A percentile compares a stretch with the other conserved stretches of the same genome.
Conservation (phyloP, 1,140 invertebrate species). For the Teleopsis dalmanni region DNA sequence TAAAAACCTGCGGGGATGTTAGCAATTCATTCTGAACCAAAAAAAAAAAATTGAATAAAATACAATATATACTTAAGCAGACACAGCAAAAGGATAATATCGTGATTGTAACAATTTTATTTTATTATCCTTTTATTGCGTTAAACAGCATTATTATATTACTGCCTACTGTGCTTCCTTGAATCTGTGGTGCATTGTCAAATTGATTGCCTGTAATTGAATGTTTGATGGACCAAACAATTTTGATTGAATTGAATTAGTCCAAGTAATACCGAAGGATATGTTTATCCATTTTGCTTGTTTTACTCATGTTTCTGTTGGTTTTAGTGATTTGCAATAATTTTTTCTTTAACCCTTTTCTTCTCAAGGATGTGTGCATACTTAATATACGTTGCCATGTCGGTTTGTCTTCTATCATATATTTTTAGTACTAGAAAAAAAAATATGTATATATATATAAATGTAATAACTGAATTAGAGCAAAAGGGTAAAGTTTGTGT, state of each 20-base stretch:
- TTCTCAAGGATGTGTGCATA: no score
- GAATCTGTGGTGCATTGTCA: background rate
- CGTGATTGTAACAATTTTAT: slow-evolving; percentile 9
- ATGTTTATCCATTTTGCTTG: slow-evolving; percentile 4
- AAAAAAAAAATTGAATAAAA: no score
- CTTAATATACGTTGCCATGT: no score
- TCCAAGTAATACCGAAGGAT: background rate
- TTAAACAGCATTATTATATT: background rate
- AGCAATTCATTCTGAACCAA: no score
- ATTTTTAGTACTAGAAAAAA: no score
- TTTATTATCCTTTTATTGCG: background rate
- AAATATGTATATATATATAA: no score
- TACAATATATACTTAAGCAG: no score
- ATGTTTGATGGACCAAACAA: slow-evolving; percentile 42
- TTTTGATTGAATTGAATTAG: slow-evolving; percentile 45
- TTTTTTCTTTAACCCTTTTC: no score
- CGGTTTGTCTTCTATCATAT: no score
- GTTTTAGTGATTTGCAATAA: slow-evolving; percentile 42
- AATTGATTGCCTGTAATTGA: slow-evolving; percentile 14
- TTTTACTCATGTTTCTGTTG: slow-evolving; percentile 20
- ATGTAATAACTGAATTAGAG: no score
- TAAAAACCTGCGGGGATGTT: no score
- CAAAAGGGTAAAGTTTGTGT: no score
- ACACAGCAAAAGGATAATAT: slow-evolving; percentile 2
- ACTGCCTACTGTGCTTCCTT: background rate